Evolutionary conservation across 2,797 vertebrate species (phyloP).

Genomic region (Austrolebias charrua): DNA sequence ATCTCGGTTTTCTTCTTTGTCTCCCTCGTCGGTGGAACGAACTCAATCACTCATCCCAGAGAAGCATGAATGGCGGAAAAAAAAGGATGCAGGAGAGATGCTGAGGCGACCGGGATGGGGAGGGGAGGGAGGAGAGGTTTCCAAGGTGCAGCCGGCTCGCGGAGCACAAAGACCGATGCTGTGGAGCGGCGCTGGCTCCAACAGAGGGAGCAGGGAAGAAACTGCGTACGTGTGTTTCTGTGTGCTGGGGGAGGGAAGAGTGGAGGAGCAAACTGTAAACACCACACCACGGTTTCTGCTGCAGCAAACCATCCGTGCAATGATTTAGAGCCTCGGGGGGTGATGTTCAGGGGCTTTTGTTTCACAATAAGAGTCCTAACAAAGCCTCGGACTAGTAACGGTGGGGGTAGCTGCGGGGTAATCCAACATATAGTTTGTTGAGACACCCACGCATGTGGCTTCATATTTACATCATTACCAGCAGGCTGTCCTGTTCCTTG

Average conservation of each 20-base stretch:
- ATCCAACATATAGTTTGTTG: conserved; percentile 25
- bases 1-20: conserved; percentile 67
- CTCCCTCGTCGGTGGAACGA: conserved; percentile 61
- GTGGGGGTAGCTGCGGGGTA: conserved; percentile 24
- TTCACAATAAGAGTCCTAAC: conserved; percentile 71
- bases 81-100: conserved; percentile 62
- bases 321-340: conserved; percentile 68
- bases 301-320: conserved; percentile 87
- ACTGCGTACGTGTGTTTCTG: conserved; percentile 49
- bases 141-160: conserved; percentile 76
- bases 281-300: conserved; percentile 82
- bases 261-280: conserved; percentile 79
- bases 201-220: conserved; percentile 39
- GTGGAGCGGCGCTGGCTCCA: conserved; percentile 69
- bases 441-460: conserved; percentile 8
- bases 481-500: conserved; percentile 1
- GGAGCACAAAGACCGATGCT: conserved; percentile 84
- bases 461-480: conserved; percentile 7
- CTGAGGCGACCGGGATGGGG: conserved; percentile 55
- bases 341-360: conserved; percentile 62
- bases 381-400: conserved; percentile 9
- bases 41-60: conserved; percentile 81
- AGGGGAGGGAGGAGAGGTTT: conserved; percentile 56
- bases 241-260: conserved; percentile 38
- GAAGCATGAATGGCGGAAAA: conserved; percentile 79